Evolutionary conservation across 2,797 vertebrate species (phyloP), one percentile per base, ranked within the genome.

Genomic region (Darevskia nairensis): DNA sequence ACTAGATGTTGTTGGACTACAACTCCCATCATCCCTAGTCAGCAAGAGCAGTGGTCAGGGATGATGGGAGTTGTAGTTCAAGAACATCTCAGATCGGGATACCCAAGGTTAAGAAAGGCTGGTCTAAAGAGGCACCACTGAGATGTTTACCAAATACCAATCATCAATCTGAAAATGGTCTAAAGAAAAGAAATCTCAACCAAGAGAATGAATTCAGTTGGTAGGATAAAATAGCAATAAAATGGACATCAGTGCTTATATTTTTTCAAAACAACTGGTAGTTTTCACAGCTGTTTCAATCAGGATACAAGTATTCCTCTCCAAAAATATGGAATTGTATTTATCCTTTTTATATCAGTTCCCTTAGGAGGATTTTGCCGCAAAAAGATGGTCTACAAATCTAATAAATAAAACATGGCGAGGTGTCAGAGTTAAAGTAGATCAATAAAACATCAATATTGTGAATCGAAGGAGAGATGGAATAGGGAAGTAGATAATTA

Each of bases 111-210:
- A 71, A 29, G 19, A 21, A 66, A 3, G 6, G 19, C 64, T 66
- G 25, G 64, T 66, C 64, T 66, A 68, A 68, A 68, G 23, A 6
- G 74, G 77, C 6, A n/a, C 80, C 80, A 90, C 0, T 0, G 59
- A 84, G 87, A 90, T 69, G 72, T 59, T 87, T 50, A 44, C 6
- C 89, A 85, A 21, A 19, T 0, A 0, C 13, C 89, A 86, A n/a
- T 61, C 89, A 85, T 55, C 88, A 86, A 55, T 79, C 85, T 88
- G 61, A 90, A 87, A 64, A 69, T 46, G 39, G 21, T 66, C 32
- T 88, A 13, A 25, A 55, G 44, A 71, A 35, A 32, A 61, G 11
- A 23, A 77, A 72, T 61, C 29, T 88, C 64, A 61, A 32, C 29
- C 11, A 72, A 88, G 59, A 32, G 11, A 21, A 75, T 27, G 23